Evolutionary conservation across 2,888 invertebrate genomes (phyloP), one percentile per base, ranked within the genome.

Genomic region (Leptinotarsa haldemani): DNA sequence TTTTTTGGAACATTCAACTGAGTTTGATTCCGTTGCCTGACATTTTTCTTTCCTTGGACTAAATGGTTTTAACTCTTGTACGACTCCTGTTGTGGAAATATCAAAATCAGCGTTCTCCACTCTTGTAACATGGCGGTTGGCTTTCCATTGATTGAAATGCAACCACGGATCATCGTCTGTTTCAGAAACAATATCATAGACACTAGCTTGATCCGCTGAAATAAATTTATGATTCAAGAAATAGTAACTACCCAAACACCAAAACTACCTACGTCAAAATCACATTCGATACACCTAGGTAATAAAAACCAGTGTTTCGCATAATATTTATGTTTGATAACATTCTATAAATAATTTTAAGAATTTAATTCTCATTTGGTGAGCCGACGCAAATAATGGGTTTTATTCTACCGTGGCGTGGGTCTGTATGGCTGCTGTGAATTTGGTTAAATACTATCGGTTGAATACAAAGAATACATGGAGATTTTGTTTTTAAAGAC

Each of bases 11-110:
- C 16, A 48, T 15, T 48, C 48, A 16, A 48, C 16, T 48, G 48
- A 48, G 15, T 48, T 48, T 48, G 48, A 48, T 48, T 48, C 48
- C 48, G 48, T 48, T 48, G 16, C 48, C 48, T 48, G 48, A 48
- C 48, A 48, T 48, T 48, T 48, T 48, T 48, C 48, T 48, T 48
- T 48, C 16, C 16, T 48, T 48, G 48, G 48, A 48, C 48, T 48
- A 48, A 16, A 3, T 48, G 48, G 48, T 48, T 48, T 48, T 48
- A 48, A 48, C 48, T 48, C 48, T 48, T 48, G 48, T 48, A 48
- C 48, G 48, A 48, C 48, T 48, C 48, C 48, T 48, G 48, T 48
- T 48, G 48, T 48, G 48, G 48, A 48, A 48, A 48, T 48, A 48
- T 48, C 48, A 48, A 48, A 48, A 48, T 48, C 48, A 48, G 48